Evolutionary conservation across 2,888 invertebrate genomes (phyloP), one percentile per base, ranked within the genome.

Genomic region (Dolichopus griseipennis): DNA sequence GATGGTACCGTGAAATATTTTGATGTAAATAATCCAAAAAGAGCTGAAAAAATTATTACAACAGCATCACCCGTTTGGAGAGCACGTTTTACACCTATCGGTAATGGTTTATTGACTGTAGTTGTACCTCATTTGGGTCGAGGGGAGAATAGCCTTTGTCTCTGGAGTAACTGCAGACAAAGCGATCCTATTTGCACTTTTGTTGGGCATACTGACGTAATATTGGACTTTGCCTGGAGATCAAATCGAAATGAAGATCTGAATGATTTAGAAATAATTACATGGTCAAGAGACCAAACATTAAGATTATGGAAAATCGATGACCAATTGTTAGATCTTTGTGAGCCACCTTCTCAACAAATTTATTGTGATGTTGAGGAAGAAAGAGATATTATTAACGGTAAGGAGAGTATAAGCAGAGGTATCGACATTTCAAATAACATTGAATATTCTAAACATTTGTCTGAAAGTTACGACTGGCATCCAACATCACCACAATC

Each of bases 1-100:
- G 97, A 97, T 82, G 92, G 93, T 68, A 93, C 94, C 66, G 95
- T 97, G 2, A 96, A 96, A 83, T 93, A 95, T 81, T 97, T 95
- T 83, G 94, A 96, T 79, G 90, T 92, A 2, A 90, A 89, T 71
- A 93, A 91, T 84, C 91, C 93, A 7, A 85, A 92, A 72, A 86
- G 91, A 73, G 89, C 93, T 3, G 95, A 95, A 77, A 92, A 88
- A 81, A 88, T 91, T 69, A 86, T 96, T 69, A 91, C 90, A 73
- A 92, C 94, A 0, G 88, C 90, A 72, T 81, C 82, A 5, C 94
- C 94, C 1, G 93, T 97, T 0, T 97, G 96, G 96, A 86, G 95
- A 75, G 96, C 96, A 1, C 87, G 93, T 78, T 94, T 92, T 76
- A 93, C 94, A 67, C 97, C 97, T 7, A 95, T 96, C 83, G 95